These are phyloP conservation scores for Didymodactylos carnosus DNA, from an alignment of 2,888 invertebrate species.

Conservation along the genomic window DNA sequence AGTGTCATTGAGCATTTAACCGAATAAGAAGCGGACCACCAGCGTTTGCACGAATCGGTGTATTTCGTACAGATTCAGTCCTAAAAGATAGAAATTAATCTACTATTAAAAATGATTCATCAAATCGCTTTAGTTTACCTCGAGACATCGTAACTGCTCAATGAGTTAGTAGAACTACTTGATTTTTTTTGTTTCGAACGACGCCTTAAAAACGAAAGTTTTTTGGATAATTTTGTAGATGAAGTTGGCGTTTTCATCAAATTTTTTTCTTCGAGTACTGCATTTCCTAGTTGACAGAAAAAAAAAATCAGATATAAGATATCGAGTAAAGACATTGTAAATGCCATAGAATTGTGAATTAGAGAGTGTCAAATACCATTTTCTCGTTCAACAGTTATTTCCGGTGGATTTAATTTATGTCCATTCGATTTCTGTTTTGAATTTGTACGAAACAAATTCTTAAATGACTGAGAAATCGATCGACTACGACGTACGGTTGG, in stretches of 20 bases:
- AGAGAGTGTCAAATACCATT: too few species aligned
- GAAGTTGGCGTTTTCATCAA: too few species aligned
- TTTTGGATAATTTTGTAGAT: neutral
- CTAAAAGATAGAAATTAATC: neutral
- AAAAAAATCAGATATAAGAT: too few species aligned
- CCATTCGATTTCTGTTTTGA: neutral
- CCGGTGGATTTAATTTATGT: too few species aligned
- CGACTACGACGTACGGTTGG: neutral
- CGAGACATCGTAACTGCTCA: neutral
- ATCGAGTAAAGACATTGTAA: too few species aligned
- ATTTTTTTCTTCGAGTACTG: too few species aligned
- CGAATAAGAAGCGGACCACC: too few species aligned
- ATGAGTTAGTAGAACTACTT: neutral
- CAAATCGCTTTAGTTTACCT: neutral
- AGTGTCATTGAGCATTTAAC: too few species aligned
- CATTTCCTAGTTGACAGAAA: too few species aligned
- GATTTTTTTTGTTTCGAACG: neutral
- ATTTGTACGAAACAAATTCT: neutral
- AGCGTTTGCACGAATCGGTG: neutral
- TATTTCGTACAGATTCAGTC: neutral
- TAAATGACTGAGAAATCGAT: neutral
- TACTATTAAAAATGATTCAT: neutral
- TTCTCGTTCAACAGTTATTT: too few species aligned
- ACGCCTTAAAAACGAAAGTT: neutral
- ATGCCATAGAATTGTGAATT: too few species aligned